Evolutionary conservation across 2,888 invertebrate genomes (phyloP).

Genomic region (Aphrophora alni): DNA sequence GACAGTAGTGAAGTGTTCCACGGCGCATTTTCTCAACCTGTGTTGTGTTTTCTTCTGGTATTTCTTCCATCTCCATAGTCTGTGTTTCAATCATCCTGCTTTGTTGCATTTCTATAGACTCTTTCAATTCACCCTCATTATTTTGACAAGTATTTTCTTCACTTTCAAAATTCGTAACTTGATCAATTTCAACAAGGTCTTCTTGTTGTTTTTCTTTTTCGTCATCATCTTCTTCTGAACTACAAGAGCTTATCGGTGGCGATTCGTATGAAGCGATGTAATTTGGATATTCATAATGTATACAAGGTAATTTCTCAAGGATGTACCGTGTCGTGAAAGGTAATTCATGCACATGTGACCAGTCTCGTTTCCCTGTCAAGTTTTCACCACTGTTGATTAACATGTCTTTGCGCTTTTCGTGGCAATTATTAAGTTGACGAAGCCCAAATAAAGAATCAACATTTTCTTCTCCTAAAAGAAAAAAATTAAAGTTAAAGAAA

Average conservation of each 20-base stretch:
- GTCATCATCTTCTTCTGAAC: neutral
- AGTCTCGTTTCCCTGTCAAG: neutral
- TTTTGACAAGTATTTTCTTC: neutral
- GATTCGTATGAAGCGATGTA: neutral
- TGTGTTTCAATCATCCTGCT: neutral
- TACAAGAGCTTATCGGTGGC: neutral
- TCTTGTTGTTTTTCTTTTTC: neutral
- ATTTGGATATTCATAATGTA: neutral
- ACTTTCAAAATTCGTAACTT: neutral
- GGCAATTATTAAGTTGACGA: neutral
- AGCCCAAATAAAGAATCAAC: neutral
- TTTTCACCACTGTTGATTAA: neutral
- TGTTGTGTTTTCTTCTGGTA: neutral
- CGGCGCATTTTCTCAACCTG: neutral
- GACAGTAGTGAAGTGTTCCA: constrained; percentile 58
- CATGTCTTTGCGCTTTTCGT: neutral
- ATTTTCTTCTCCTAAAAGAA: neutral
- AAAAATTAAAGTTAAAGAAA: too few species aligned
- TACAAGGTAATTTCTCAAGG: constrained; percentile 49
- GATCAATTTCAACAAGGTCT: neutral
- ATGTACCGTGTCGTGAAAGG: constrained; percentile 18
- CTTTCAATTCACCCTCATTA: neutral
- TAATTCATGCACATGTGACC: constrained; percentile 15
- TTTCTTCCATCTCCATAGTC: neutral
- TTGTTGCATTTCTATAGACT: neutral